Evolutionary conservation across 2,113 vertebrate species (phyloP).

Genomic region (Lonchura striata): DNA sequence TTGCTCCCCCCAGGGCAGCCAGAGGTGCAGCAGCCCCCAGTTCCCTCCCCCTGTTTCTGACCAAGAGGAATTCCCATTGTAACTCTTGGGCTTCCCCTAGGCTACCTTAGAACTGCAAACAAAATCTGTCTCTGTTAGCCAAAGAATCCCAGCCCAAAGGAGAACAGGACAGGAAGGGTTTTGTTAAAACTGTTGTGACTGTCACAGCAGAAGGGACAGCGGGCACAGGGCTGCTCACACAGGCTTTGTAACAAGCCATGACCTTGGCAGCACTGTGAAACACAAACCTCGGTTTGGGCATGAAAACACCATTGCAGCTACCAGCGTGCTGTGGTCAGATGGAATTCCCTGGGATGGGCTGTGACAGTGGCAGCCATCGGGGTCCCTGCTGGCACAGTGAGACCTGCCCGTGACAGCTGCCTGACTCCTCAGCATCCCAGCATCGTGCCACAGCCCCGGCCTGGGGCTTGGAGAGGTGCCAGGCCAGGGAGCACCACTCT

Average conservation of each 20-base stretch:
- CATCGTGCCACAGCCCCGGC: fast-evolving
- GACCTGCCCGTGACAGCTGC: not conserved
- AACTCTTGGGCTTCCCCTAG: not conserved
- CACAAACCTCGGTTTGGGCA: not conserved
- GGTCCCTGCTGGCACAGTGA: not conserved
- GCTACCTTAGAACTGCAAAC: not conserved
- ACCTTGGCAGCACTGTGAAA: not conserved
- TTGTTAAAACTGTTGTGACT: not conserved
- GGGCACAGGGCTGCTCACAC: not conserved
- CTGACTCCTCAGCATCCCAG: fast-evolving
- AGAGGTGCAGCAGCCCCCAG: not conserved
- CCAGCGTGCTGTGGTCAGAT: fast-evolving
- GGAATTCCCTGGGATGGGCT: not conserved
- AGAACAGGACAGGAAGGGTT: not conserved
- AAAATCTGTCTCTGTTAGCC: not conserved
- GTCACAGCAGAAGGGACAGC: not conserved
- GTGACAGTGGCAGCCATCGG: not conserved
- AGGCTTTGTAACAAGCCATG: fast-evolving
- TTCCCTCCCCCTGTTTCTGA: fast-evolving
- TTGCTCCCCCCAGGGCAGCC: not conserved
- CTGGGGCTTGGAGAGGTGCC: fast-evolving
- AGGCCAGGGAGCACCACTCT: not conserved
- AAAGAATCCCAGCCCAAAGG: not conserved
- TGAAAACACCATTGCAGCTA: not conserved
- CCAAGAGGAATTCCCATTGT: not conserved